Evolutionary conservation across 2,797 vertebrate species (phyloP), one percentile per base, ranked within the genome.

Genomic region (Austrolebias charrua): DNA sequence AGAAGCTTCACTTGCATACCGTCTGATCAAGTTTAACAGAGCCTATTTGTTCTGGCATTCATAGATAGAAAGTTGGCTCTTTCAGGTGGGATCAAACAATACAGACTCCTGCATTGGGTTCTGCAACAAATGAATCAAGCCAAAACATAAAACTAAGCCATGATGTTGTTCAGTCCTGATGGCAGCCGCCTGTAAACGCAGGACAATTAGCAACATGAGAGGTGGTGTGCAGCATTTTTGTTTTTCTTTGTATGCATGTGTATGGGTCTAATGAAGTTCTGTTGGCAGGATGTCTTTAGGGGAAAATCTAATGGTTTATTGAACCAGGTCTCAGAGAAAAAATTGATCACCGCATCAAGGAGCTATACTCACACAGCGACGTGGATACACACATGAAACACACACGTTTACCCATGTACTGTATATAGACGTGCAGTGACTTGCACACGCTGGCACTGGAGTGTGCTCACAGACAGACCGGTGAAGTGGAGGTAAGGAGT

Each of bases 261-360:
- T 76, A 60, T 74, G 68, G 24, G 56, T 82, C 63, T 86, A 78
- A 84, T 88, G 81, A 88, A 85, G 77, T 80, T 85, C 78, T 82
- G 80, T 79, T 85, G 83, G 84, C 73, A 84, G 80, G 66, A 81
- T 84, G 82, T 88, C 82, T 87, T 85, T 69, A 76, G 68, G 72
- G 75, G 62, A 51, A 51, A 80, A 76, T 84, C 69, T 81, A 86
- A 86, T 76, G 84, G 76, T 86, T 86, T 88, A 90, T 86, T 88
- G 86, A 87, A 74, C 85, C 47, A 33, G 50, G 50, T 70, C 71
- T 80, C 67, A 72, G 81, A 81, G 80, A 81, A 80, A n/a, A 73
- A 76, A 89, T 89, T 86, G 86, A 89, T 86, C 84, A 85, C 64
- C 1, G 14, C 76, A 88, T 88, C 83, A 81, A 85, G 79, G 73